A percentile compares a stretch with the other conserved stretches of the same genome.
Conservation (phyloP, 1,140 invertebrate genomes). For the Drosophila grimshawi region DNA sequence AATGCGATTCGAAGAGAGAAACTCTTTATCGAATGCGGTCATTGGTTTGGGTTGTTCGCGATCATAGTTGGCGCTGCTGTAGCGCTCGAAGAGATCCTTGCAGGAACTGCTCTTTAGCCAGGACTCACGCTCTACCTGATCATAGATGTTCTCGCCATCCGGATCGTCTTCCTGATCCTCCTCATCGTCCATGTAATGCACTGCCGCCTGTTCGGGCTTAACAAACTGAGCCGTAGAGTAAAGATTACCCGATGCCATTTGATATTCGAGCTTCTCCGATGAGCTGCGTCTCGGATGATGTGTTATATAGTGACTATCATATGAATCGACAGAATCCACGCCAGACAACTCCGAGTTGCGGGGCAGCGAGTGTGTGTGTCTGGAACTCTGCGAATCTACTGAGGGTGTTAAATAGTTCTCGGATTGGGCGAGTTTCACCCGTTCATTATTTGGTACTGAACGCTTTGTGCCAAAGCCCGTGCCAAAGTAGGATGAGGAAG, state of each 20-base stretch:
- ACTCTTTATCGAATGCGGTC: slow-evolving; percentile 82
- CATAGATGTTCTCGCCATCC: slow-evolving; percentile 81
- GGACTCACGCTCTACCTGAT: slow-evolving; percentile 83
- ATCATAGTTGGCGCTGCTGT: slow-evolving; percentile 62
- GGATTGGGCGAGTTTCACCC: slow-evolving; percentile 71
- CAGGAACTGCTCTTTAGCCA: slow-evolving; percentile 92
- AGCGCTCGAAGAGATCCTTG: slow-evolving; percentile 88
- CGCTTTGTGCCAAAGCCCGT: slow-evolving; percentile 78
- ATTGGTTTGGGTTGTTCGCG: slow-evolving; percentile 73
- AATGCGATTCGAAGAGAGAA: slow-evolving; percentile 85
- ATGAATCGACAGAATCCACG: slow-evolving; percentile 83
- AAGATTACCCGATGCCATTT: slow-evolving; percentile 85
- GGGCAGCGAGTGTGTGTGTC: slow-evolving; percentile 80
- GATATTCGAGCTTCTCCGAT: slow-evolving; percentile 85
- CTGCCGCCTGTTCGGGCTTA: slow-evolving; percentile 73
- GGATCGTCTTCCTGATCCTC: slow-evolving; percentile 71
- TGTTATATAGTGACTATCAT: slow-evolving; percentile 83
- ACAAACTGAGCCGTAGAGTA: slow-evolving; percentile 85
- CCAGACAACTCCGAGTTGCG: slow-evolving; percentile 81
- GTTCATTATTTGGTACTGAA: slow-evolving; percentile 51
- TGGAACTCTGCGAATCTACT: slow-evolving; percentile 76
- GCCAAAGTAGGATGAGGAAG: slow-evolving; percentile 81
- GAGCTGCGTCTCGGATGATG: slow-evolving; percentile 83
- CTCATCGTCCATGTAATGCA: slow-evolving; percentile 74
- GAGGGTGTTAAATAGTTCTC: slow-evolving; percentile 81